These are phyloP conservation scores for Sylvilagus bachmani DNA, from an alignment of 2,113 vertebrate genomes.

Conservation along the genomic window DNA sequence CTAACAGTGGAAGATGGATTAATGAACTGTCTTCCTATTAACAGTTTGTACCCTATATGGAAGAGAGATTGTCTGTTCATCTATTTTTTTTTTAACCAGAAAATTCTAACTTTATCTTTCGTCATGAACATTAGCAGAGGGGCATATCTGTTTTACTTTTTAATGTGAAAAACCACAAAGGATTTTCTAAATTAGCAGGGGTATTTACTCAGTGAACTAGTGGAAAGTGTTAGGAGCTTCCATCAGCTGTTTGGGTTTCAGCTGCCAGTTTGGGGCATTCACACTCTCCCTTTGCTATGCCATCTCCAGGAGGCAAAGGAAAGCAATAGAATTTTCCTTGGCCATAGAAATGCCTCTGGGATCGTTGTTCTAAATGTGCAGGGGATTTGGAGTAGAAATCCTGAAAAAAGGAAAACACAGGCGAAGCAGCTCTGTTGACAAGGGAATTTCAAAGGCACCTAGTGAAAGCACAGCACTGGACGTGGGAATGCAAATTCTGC, in stretches of 20 bases:
- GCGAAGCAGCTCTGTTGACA: constrained; percentile 4
- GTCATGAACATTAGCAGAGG: not conserved
- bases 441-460: constrained; percentile 2
- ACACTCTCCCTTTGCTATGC: constrained; percentile 21
- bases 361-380: constrained; percentile 6
- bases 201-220: not conserved
- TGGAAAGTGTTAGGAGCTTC: constrained; percentile 24
- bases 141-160: constrained; percentile 17
- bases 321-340: constrained; percentile 54
- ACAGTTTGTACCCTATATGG: not conserved
- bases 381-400: constrained; percentile 44
- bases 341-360: constrained; percentile 31
- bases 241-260: constrained; percentile 54
- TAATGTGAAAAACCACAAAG: constrained; percentile 33
- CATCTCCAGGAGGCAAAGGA: constrained; percentile 29
- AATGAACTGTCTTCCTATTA: not conserved
- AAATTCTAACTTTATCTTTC: not conserved
- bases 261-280: constrained; percentile 29
- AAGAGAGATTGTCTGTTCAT: not conserved
- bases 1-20: not conserved
- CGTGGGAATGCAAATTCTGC: not conserved
- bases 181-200: constrained; percentile 18
- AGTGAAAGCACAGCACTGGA: not conserved
- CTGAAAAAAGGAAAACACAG: not conserved
- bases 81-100: not conserved